Percentiles rank a stretch among this genome's conserved stretches.
These are phyloP conservation scores for Sorex fumeus DNA, from an alignment of 2,113 vertebrate species.

Conservation along the genomic window DNA sequence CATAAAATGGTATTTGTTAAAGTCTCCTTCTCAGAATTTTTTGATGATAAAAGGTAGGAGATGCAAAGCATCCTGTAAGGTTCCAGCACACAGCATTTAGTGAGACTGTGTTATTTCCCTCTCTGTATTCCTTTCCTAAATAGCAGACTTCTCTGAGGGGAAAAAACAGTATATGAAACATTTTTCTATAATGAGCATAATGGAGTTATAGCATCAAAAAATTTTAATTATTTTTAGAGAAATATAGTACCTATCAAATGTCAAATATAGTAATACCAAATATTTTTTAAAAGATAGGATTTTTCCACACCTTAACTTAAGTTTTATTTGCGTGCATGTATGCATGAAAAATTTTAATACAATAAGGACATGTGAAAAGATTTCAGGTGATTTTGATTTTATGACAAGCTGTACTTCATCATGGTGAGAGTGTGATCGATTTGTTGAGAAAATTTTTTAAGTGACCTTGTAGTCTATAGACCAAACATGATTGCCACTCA, in stretches of 20 bases:
- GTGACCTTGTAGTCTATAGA: too few species aligned
- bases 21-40: background rate
- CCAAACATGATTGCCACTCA: too few species aligned
- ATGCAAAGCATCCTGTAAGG: background rate
- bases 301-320: slow-evolving; percentile 27
- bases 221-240: slow-evolving; percentile 45
- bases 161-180: background rate
- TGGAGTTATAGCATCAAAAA: slow-evolving; percentile 58
- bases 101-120: background rate
- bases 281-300: slow-evolving; percentile 10
- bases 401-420: background rate
- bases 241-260: slow-evolving; percentile 51
- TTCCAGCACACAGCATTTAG: background rate
- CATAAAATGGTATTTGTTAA: background rate
- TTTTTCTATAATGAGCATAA: slow-evolving; percentile 11
- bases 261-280: slow-evolving; percentile 29
- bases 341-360: slow-evolving; percentile 16
- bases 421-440: background rate
- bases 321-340: background rate
- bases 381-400: background rate
- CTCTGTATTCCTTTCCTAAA: background rate
- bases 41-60: background rate
- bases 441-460: slow-evolving; percentile 22
- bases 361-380: background rate
- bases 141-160: background rate